phyloP scores from a whole-genome alignment of 1,140 invertebrate genomes.

The Achroia grisella region DNA sequence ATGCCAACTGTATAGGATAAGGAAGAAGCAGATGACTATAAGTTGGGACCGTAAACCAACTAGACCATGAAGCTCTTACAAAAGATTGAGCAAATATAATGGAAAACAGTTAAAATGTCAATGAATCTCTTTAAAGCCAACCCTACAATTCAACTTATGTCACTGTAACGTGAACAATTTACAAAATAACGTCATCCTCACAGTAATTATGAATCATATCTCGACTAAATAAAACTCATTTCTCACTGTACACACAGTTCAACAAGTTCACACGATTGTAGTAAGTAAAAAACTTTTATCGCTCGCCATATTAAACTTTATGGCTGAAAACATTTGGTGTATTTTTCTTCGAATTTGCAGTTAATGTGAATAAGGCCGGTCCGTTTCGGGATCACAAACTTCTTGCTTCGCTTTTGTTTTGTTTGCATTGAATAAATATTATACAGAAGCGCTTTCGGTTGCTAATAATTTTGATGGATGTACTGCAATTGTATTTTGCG shows the following conservation, averaged over 20 bases:
- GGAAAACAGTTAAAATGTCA: too few relatives aligned
- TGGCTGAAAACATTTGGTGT: too few relatives aligned
- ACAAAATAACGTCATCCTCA: not conserved
- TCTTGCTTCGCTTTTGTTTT: slow-evolving; percentile 37
- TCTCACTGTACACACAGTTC: not conserved
- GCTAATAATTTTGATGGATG: slow-evolving; percentile 35
- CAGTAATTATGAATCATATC: not conserved
- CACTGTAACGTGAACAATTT: slow-evolving; percentile 7
- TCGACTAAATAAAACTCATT: not conserved
- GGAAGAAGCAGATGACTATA: too few relatives aligned
- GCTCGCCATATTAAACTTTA: not conserved
- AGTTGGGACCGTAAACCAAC: too few relatives aligned
- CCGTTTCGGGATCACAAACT: slow-evolving; percentile 20
- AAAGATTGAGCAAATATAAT: too few relatives aligned
- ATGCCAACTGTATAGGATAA: too few relatives aligned
- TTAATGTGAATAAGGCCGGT: slow-evolving; percentile 5
- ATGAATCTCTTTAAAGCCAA: too few relatives aligned
- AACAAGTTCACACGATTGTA: slow-evolving; percentile 13
- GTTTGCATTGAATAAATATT: slow-evolving; percentile 45
- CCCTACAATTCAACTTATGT: not conserved
- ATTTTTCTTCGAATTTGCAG: too few relatives aligned
- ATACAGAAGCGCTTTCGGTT: slow-evolving; percentile 39
- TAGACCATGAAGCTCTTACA: too few relatives aligned
- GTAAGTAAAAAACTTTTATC: slow-evolving; percentile 7
- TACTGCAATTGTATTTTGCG: too few relatives aligned